These are phyloP conservation scores for Plotosus lineatus DNA, from an alignment of 2,113 vertebrate species.

Conservation along the genomic window DNA sequence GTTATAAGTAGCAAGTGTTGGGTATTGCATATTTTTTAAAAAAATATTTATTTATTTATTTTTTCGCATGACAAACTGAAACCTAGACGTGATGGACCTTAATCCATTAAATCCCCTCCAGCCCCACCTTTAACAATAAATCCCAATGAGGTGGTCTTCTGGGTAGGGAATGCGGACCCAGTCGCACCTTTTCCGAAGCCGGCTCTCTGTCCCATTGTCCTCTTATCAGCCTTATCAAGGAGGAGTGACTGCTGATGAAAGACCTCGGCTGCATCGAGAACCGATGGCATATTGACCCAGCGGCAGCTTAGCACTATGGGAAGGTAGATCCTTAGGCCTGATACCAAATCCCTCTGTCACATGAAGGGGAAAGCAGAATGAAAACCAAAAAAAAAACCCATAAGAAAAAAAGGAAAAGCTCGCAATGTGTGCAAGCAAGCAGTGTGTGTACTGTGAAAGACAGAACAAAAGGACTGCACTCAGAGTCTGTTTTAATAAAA, in stretches of 20 bases:
- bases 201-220: slow-evolving; percentile 70
- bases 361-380: slow-evolving; percentile 60
- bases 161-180: slow-evolving; percentile 63
- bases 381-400: slow-evolving; percentile 26
- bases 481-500: slow-evolving; percentile 44
- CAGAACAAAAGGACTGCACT: slow-evolving; percentile 59
- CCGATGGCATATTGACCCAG: slow-evolving; percentile 68
- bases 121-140: slow-evolving; percentile 73
- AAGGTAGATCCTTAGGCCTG: slow-evolving; percentile 68
- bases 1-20: slow-evolving; percentile 31
- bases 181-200: slow-evolving; percentile 72
- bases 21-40: slow-evolving; percentile 32
- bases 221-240: slow-evolving; percentile 71
- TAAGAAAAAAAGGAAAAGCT: slow-evolving; percentile 25
- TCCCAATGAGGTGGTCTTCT: slow-evolving; percentile 72
- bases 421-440: too few species aligned
- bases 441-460: slow-evolving; percentile 62
- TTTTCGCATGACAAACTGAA: slow-evolving; percentile 77
- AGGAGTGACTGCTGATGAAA: slow-evolving; percentile 73
- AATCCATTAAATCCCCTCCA: slow-evolving; percentile 73
- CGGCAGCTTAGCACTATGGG: slow-evolving; percentile 62
- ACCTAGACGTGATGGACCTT: slow-evolving; percentile 77
- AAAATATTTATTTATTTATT: slow-evolving; percentile 1
- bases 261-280: slow-evolving; percentile 69
- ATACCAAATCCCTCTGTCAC: slow-evolving; percentile 66